Evolutionary conservation across 2,888 invertebrate genomes (phyloP), one percentile per base, ranked within the genome.

Genomic region (Drosophila peninsularis): DNA sequence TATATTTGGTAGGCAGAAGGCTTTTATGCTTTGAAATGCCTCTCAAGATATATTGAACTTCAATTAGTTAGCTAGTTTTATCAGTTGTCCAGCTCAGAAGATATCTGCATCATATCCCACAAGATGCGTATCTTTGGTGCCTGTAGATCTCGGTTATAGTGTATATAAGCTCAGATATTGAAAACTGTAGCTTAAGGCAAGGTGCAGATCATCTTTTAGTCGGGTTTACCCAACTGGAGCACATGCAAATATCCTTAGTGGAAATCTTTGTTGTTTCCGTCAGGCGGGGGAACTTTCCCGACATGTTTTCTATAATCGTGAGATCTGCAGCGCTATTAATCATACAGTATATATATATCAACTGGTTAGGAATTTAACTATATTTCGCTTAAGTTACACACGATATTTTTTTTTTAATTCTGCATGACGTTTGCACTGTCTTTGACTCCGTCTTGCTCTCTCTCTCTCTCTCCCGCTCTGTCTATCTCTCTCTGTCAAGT

Each of bases 401-500:
- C 49, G 19, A 17, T 9, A 7, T 53, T 27, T 37, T 53, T 27
- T 53, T 7, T 52, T 17, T 7, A 52, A 5, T 34, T 49, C 34
- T 27, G 45, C 44, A 24, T 44, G 32, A 32, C 30, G 32, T 49
- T 49, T 14, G 5, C 49, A 9, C 21, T 21, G 19, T 21, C 30
- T 14, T 9, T 19, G 17, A 39, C 5, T 30, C 17, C 13, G 6
- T 5, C 42, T 32, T 6, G 0, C 13, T 19, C 19, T 5, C 34
- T 5, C 6, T 32, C 19, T 39, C 32, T 52, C 13, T 54, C 32
- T 36, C 30, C 10, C 37, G 5, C 6, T 17, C 34, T 21, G 17
- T 34, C 41, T 54, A 11, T 53, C 21, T 27, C 37, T 14, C 1
- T 47, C 24, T 34, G 17, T 37, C 56, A 82, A 78, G 82, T 80